Evolutionary conservation across 2,797 vertebrate species (phyloP).

Genomic region (Geotrypetes seraphini): DNA sequence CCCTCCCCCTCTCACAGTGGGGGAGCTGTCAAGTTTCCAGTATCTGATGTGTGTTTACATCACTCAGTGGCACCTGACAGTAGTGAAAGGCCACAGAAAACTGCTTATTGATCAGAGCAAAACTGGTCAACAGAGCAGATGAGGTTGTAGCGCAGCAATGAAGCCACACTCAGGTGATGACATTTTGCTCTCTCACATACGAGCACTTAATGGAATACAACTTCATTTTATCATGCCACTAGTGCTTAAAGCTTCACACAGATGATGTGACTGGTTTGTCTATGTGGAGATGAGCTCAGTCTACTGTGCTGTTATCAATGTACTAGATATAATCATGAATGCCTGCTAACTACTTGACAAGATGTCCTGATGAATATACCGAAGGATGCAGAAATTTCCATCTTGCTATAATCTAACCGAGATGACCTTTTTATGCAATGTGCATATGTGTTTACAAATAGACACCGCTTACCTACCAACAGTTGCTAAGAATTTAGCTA

Average conservation of each 20-base stretch:
- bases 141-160: conserved; percentile 74
- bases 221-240: conserved; percentile 93
- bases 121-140: conserved; percentile 92
- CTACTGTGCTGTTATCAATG: conserved; percentile 60
- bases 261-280: conserved; percentile 53
- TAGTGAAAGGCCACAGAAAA: conserved; percentile 92
- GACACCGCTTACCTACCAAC: conserved; percentile 34
- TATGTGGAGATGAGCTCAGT: conserved; percentile 56
- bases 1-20: conserved; percentile 47
- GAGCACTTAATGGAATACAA: conserved; percentile 81
- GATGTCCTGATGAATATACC: conserved; percentile 41
- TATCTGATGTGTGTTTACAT: conserved; percentile 92
- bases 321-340: conserved; percentile 53
- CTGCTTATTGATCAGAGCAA: conserved; percentile 89
- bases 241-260: conserved; percentile 58
- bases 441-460: conserved; percentile 32
- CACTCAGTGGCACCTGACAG: conserved; percentile 87
- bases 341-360: conserved; percentile 61
- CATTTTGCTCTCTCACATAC: conserved; percentile 56
- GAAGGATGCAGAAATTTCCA: conserved; percentile 44
- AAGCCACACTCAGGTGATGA: conserved; percentile 62
- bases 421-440: conserved; percentile 29
- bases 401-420: conserved; percentile 50
- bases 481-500: conserved; percentile 18
- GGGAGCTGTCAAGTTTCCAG: conserved; percentile 81